Conservation (phyloP, 1,140 invertebrate species). For the Heliconius melpomene region DNA sequence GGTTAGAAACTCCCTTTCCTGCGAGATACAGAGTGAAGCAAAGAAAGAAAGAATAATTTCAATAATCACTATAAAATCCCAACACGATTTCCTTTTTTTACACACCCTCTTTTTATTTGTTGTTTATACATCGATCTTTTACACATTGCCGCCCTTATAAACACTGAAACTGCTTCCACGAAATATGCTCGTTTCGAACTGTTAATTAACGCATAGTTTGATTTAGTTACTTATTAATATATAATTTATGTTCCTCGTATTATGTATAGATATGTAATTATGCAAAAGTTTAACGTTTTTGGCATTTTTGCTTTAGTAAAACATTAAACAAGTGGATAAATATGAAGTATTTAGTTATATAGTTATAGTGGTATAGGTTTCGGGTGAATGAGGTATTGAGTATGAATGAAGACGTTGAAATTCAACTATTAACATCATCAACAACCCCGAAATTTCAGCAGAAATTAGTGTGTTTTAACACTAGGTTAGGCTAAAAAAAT, state of each 20-base stretch:
- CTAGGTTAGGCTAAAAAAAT: too few relatives aligned
- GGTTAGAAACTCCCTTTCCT: too few relatives aligned
- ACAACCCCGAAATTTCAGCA: too few relatives aligned
- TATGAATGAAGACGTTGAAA: too few relatives aligned
- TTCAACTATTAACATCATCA: too few relatives aligned
- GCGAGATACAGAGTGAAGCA: too few relatives aligned
- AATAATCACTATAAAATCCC: neutral
- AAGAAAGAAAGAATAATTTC: neutral
- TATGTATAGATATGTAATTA: neutral
- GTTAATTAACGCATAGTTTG: constrained; percentile 7
- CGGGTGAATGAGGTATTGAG: too few relatives aligned
- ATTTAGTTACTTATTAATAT: neutral
- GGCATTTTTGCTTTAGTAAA: neutral
- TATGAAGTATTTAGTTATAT: too few relatives aligned
- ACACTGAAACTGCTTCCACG: neutral
- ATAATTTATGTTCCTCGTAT: neutral
- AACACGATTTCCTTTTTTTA: neutral
- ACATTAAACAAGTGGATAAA: too few relatives aligned
- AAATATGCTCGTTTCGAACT: constrained; percentile 4
- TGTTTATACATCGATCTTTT: neutral
- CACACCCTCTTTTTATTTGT: neutral
- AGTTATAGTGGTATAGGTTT: too few relatives aligned
- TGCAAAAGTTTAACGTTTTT: neutral
- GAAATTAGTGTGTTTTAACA: too few relatives aligned
- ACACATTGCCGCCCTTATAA: constrained; percentile 1